phyloP scores from a whole-genome alignment of 2,888 invertebrate genomes.

The Shargacucullia verbasci region DNA sequence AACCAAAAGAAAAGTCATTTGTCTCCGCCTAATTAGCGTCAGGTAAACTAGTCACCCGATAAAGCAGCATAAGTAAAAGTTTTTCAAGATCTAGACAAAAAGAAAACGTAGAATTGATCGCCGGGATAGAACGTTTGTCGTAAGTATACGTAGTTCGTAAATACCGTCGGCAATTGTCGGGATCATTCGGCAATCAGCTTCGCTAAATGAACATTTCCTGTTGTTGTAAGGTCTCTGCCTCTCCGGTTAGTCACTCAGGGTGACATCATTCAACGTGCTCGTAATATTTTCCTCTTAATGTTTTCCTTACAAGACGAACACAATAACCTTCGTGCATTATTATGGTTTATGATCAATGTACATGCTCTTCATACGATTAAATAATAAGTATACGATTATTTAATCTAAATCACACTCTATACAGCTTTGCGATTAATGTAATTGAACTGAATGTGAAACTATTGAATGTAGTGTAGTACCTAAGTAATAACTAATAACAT shows the following conservation, averaged over 20 bases:
- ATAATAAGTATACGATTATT: too few relatives aligned
- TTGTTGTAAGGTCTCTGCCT: conserved; percentile 54
- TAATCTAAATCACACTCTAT: neutral
- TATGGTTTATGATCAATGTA: too few relatives aligned
- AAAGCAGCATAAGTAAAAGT: conserved; percentile 26
- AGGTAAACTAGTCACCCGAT: conserved; percentile 21
- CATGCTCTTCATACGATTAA: too few relatives aligned
- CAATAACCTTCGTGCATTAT: conserved; percentile 26
- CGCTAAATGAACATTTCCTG: conserved; percentile 71
- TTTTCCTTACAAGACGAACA: conserved; percentile 54
- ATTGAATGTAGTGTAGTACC: neutral
- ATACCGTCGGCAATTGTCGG: conserved; percentile 41
- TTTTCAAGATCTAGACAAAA: conserved; percentile 23
- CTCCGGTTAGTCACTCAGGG: conserved; percentile 52
- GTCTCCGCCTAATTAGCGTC: conserved; percentile 39
- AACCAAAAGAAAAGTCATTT: conserved; percentile 40
- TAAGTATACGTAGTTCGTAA: conserved; percentile 20
- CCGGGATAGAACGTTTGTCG: conserved; percentile 19
- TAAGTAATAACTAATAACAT: neutral
- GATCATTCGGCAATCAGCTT: conserved; percentile 58
- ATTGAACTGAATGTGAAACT: neutral
- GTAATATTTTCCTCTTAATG: conserved; percentile 55
- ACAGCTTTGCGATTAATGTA: neutral
- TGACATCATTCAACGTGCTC: conserved; percentile 63
- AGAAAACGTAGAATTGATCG: conserved; percentile 17